A percentile compares a stretch with the other conserved stretches of the same genome.
Evolutionary conservation across 2,113 vertebrate species (phyloP).

Genomic region (Apteryx mantelli): DNA sequence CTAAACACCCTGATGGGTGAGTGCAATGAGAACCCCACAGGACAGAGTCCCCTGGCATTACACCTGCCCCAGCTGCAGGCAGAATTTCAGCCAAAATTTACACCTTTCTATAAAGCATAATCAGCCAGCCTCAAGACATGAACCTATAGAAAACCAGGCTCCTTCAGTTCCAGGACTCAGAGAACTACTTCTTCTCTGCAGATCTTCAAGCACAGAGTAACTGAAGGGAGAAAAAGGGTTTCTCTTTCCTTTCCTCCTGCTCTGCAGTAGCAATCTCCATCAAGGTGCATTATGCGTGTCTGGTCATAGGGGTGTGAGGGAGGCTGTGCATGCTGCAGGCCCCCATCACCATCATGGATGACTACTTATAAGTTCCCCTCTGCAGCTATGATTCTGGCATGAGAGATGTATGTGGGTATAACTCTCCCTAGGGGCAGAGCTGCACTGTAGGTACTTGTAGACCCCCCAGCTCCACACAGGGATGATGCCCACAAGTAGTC

Average conservation of each 20-base stretch:
- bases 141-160: not conserved
- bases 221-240: not conserved
- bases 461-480: not conserved
- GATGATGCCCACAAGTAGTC: not conserved
- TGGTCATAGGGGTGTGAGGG: not conserved
- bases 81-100: not conserved
- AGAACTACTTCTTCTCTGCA: not conserved
- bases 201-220: not conserved
- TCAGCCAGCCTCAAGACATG: not conserved
- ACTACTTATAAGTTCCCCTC: not conserved
- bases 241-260: not conserved
- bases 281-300: accelerated
- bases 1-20: not conserved
- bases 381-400: not conserved
- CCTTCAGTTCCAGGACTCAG: not conserved
- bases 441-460: not conserved
- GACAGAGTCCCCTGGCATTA: not conserved
- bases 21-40: not conserved
- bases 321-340: not conserved
- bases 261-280: not conserved
- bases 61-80: not conserved
- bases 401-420: not conserved
- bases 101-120: not conserved
- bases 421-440: not conserved
- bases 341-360: not conserved